Conservation (phyloP, 2,113 vertebrate genomes). For the Crotalus helleri region DNA sequence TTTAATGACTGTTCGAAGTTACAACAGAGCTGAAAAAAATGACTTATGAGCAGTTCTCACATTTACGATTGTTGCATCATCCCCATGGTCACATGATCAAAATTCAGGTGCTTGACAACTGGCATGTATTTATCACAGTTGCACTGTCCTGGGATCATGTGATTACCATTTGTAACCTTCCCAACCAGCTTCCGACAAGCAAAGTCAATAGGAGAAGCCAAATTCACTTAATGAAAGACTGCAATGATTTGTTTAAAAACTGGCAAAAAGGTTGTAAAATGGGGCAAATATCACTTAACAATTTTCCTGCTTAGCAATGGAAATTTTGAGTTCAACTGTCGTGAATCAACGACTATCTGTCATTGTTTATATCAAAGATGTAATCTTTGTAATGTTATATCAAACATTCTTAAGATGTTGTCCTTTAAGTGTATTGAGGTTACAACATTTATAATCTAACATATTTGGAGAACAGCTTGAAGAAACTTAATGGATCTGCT, state of each 20-base stretch:
- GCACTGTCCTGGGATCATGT: not conserved
- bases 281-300: not conserved
- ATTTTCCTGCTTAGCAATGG: not conserved
- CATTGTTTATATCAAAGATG: not conserved
- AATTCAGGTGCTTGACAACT: not conserved
- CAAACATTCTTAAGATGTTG: not conserved
- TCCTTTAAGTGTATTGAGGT: not conserved
- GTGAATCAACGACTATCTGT: not conserved
- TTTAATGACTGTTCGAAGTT: not conserved
- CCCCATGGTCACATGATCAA: not conserved
- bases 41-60: not conserved
- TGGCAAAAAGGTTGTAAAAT: not conserved
- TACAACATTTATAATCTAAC: not conserved
- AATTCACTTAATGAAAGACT: not conserved
- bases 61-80: not conserved
- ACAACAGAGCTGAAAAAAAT: not conserved
- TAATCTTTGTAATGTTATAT: not conserved
- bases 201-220: not conserved
- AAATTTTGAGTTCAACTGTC: not conserved
- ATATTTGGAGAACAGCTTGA: not conserved
- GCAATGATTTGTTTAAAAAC: not conserved
- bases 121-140: not conserved
- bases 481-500: not conserved
- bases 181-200: not conserved
- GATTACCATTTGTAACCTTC: not conserved